Percentiles rank a stretch among this genome's conserved stretches.
These are phyloP conservation scores for Eupeodes luniger DNA, from an alignment of 2,888 invertebrate species.

Conservation along the genomic window DNA sequence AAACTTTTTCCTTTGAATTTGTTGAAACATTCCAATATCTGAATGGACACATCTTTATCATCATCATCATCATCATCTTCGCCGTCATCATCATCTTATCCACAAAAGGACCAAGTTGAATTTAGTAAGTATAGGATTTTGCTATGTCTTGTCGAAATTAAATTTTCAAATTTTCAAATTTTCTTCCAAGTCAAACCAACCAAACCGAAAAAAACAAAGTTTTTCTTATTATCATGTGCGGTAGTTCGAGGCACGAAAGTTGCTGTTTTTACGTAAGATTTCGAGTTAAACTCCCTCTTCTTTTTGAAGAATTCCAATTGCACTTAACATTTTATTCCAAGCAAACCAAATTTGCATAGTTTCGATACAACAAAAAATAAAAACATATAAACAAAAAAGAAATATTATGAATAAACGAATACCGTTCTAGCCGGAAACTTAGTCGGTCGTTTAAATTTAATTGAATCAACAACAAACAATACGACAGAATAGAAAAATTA, in stretches of 20 bases:
- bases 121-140: neutral
- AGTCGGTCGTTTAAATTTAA: slow-evolving; percentile 32
- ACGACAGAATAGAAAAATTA: slow-evolving; percentile 7
- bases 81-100: slow-evolving; percentile 9
- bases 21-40: slow-evolving; percentile 44
- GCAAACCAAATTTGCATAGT: slow-evolving; percentile 3
- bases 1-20: slow-evolving; percentile 49
- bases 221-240: slow-evolving; percentile 42
- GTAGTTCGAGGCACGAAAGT: slow-evolving; percentile 13
- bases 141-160: neutral
- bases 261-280: slow-evolving; percentile 51
- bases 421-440: slow-evolving; percentile 33
- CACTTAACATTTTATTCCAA: slow-evolving; percentile 42
- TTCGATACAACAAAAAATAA: slow-evolving; percentile 4
- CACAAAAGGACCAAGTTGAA: slow-evolving; percentile 9
- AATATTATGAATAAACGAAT: slow-evolving; percentile 24
- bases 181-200: slow-evolving; percentile 42
- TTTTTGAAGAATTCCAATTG: slow-evolving; percentile 50
- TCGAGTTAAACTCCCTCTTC: neutral
- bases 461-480: slow-evolving; percentile 37
- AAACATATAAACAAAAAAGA: slow-evolving; percentile 3
- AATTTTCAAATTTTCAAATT: slow-evolving; percentile 19
- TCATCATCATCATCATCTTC: neutral
- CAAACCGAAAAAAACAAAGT: slow-evolving; percentile 30
- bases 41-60: slow-evolving; percentile 18